A percentile compares a stretch with the other conserved stretches of the same genome.
Conservation (phyloP, 1,140 invertebrate species). For the Drosophila triauraria region DNA sequence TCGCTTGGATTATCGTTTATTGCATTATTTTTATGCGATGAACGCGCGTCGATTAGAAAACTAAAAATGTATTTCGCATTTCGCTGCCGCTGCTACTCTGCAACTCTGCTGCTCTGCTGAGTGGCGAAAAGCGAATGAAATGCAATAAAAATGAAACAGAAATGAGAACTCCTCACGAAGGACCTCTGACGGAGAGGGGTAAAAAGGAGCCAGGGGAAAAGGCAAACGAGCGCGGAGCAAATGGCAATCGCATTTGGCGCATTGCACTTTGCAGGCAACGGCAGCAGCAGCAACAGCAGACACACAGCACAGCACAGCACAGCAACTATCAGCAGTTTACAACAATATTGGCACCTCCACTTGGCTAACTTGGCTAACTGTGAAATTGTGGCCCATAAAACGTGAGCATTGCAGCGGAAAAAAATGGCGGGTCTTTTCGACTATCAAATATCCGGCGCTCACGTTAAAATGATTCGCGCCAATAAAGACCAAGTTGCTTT, state of each 20-base stretch:
- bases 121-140: conserved; percentile 70
- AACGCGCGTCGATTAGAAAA: conserved; percentile 83
- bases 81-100: conserved; percentile 5
- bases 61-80: conserved; percentile 80
- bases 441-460: conserved; percentile 27
- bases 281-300: conserved; percentile 32
- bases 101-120: conserved; percentile 28
- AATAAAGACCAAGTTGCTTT: background rate
- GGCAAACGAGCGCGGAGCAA: conserved; percentile 60
- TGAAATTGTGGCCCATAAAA: conserved; percentile 81
- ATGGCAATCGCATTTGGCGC: conserved; percentile 80
- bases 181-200: background rate
- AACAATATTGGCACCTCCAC: conserved; percentile 80
- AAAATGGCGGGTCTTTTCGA: conserved; percentile 14
- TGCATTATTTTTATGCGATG: conserved; percentile 84
- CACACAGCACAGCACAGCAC: conserved; percentile 1
- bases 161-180: conserved; percentile 36
- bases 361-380: conserved; percentile 69
- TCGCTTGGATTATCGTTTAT: conserved; percentile 76
- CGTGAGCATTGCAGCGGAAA: conserved; percentile 61
- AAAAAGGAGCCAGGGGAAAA: background rate
- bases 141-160: conserved; percentile 71
- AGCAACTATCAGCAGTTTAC: conserved; percentile 81
- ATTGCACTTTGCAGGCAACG: conserved; percentile 62
- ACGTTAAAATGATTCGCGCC: conserved; percentile 13